Conservation (phyloP, 2,113 vertebrate genomes). For the Pteropus alecto region DNA sequence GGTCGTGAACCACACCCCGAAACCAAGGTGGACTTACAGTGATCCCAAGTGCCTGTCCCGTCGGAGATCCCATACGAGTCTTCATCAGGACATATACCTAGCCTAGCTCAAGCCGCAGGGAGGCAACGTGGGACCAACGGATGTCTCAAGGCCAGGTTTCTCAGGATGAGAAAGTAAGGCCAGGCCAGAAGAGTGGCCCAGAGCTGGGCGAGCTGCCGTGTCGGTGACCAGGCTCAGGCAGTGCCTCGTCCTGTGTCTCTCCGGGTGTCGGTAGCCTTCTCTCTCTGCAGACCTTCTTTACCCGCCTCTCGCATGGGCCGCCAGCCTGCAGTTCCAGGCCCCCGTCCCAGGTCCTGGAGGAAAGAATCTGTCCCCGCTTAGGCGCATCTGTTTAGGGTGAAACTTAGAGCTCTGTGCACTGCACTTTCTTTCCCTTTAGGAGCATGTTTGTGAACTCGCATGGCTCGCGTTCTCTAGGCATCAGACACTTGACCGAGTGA, state of each 20-base stretch:
- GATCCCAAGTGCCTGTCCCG: background rate
- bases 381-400: background rate
- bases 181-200: background rate
- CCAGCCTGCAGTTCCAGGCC: rapidly evolving
- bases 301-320: too few species aligned
- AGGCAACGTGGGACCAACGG: background rate
- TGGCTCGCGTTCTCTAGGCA: background rate
- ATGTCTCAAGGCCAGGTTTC: background rate
- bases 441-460: background rate
- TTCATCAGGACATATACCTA: background rate
- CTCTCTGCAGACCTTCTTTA: background rate
- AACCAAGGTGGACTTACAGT: background rate
- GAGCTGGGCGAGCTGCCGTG: background rate
- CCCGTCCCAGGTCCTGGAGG: background rate
- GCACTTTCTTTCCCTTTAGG: background rate
- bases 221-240: rapidly evolving
- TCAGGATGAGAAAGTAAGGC: background rate
- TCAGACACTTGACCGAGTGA: background rate
- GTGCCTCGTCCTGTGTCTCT: too few species aligned
- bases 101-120: background rate
- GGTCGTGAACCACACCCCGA: background rate
- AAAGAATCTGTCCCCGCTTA: background rate
- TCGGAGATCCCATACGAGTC: rapidly evolving
- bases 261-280: rapidly evolving
- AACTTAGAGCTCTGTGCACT: background rate